Evolutionary conservation across 2,888 invertebrate species (phyloP).

Genomic region (Caenorhabditis panamensis): DNA sequence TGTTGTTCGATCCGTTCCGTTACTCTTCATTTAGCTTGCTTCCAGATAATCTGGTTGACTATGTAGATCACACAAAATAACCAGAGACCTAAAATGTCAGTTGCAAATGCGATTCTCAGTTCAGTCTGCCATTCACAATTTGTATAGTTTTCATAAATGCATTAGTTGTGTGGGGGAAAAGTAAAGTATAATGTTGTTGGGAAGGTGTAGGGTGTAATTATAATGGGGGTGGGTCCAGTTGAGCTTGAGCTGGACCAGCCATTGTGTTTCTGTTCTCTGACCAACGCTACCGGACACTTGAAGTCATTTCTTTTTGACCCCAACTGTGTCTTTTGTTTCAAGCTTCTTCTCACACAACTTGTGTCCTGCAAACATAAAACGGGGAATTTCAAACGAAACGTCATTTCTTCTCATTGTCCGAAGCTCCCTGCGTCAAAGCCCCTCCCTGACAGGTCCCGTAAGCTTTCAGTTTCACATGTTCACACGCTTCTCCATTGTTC

Average conservation of each 20-base stretch:
- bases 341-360: constrained; percentile 1
- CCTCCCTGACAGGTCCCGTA: not conserved
- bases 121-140: constrained; percentile 7
- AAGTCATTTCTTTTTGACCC: constrained; percentile 4
- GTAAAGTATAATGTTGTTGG: not conserved
- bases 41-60: not conserved
- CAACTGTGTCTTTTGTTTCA: not conserved
- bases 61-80: constrained; percentile 23
- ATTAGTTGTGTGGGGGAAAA: not conserved
- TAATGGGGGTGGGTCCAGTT: not conserved
- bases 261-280: not conserved
- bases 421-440: constrained; percentile 6
- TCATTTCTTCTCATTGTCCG: constrained; percentile 21
- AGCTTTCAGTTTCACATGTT: constrained; percentile 5
- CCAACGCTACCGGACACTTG: too few relatives aligned
- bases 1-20: too few relatives aligned
- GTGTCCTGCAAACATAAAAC: constrained; percentile 22
- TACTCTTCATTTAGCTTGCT: constrained; percentile 1
- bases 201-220: not conserved
- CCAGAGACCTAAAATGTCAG: constrained; percentile 20
- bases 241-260: not conserved
- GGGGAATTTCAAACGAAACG: not conserved
- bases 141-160: not conserved
- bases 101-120: constrained; percentile 11
- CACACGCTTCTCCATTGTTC: constrained; percentile 16